Percentiles rank a stretch among this genome's conserved stretches.
Conservation (phyloP, 2,797 vertebrate genomes). For the Sparus aurata region DNA sequence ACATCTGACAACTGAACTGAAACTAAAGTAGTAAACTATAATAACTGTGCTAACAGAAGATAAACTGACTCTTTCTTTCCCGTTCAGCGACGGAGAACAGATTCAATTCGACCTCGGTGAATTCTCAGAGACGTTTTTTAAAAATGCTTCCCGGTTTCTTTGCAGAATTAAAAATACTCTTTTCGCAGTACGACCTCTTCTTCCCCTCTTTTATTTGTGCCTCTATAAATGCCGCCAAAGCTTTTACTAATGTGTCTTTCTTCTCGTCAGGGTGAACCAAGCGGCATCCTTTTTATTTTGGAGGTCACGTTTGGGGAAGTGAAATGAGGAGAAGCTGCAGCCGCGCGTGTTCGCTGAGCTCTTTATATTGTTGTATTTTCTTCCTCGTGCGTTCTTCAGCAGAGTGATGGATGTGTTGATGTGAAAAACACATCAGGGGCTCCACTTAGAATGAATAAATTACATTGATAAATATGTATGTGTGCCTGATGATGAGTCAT, state of each 20-base stretch:
- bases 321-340: not conserved
- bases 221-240: not conserved
- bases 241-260: slow-evolving; percentile 12
- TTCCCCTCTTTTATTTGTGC: not conserved
- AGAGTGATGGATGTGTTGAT: slow-evolving; percentile 5
- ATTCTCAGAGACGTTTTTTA: too few relatives aligned
- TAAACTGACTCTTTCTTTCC: too few relatives aligned
- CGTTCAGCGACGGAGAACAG: too few relatives aligned
- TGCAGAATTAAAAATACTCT: not conserved
- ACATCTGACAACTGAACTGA: too few relatives aligned
- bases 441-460: slow-evolving; percentile 2
- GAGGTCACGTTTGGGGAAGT: slow-evolving; percentile 9
- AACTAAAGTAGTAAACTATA: too few relatives aligned
- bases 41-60: too few relatives aligned
- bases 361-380: not conserved
- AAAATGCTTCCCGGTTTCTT: not conserved
- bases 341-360: not conserved
- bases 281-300: slow-evolving; percentile 4
- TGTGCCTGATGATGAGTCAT: not conserved
- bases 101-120: too few relatives aligned
- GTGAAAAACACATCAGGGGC: not conserved
- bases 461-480: slow-evolving; percentile 1
- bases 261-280: slow-evolving; percentile 35
- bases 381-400: not conserved
- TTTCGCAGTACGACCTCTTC: not conserved